Evolutionary conservation across 2,888 invertebrate genomes (phyloP), one percentile per base, ranked within the genome.

Genomic region (Netelia inedita): DNA sequence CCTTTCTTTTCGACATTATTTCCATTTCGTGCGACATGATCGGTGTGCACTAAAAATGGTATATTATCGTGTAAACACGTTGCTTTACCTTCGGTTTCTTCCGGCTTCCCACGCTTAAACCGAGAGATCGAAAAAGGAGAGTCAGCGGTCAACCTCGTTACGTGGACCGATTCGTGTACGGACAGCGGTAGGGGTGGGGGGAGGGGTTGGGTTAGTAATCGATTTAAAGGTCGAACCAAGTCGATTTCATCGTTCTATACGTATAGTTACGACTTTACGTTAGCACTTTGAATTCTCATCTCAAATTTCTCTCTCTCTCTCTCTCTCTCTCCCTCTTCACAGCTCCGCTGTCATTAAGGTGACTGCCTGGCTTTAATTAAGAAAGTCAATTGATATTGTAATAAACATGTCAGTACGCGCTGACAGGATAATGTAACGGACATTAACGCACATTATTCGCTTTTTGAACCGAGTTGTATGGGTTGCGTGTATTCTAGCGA

Each of bases 331-430:
- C 50, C 21, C 2, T 63, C 63, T 28, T 28, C 11, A 41, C 71
- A 35, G 8, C 6, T 6, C 35, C 35, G 35, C 35, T 35, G 71
- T 79, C 69, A 76, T 79, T 72, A 78, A 76, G n/a, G 43, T 73
- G 61, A 53, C 8, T 69, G 46, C 46, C 43, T 76, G 79, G 69
- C 79, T 59, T 82, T 75, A 82, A 85, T 82, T 82, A 74, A 78
- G 69, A 74, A 57, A 69, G 10, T 61, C 79, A 61, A 83, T 84
- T 84, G 84, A 85, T 79, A 87, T 84, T 59, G 69, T 79, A 81
- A 85, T 87, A 86, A 87, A 79, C 84, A 81, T 68, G 80, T 87
- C 81, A 68, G 68, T 59, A 65, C 21, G 55, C 53, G 21, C 72
- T 57, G 80, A 79, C 73, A 79, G 75, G 55, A 84, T 83, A 85